These are phyloP conservation scores for Oncorhynchus keta DNA, from an alignment of 2,113 vertebrate species.

Conservation along the genomic window DNA sequence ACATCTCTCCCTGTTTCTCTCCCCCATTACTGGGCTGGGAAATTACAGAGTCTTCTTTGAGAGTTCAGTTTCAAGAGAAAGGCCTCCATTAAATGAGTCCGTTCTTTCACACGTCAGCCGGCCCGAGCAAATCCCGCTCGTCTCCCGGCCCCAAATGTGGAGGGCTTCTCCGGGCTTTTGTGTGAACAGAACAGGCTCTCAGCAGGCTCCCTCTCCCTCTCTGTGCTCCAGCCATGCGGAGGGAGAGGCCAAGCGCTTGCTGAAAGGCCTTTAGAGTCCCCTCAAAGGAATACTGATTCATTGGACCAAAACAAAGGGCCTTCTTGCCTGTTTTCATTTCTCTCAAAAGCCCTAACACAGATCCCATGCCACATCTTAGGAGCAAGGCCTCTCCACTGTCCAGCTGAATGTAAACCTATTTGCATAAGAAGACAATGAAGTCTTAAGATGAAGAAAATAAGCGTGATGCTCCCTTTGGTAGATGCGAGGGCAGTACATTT, in stretches of 20 bases:
- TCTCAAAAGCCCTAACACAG: slow-evolving; percentile 62
- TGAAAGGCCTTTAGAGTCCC: slow-evolving; percentile 57
- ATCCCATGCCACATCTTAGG: slow-evolving; percentile 60
- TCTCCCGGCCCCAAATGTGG: slow-evolving; percentile 45
- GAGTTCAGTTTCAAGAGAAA: background rate
- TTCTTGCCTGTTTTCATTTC: slow-evolving; percentile 67
- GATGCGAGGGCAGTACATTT: slow-evolving; percentile 39
- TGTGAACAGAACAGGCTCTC: slow-evolving; percentile 64
- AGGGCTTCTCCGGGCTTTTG: slow-evolving; percentile 64
- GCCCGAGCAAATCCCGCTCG: slow-evolving; percentile 55
- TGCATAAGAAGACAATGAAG: slow-evolving; percentile 68
- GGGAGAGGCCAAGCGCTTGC: slow-evolving; percentile 39
- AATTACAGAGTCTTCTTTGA: slow-evolving; percentile 54
- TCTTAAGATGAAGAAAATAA: slow-evolving; percentile 50
- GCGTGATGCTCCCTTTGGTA: slow-evolving; percentile 56
- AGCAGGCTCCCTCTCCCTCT: slow-evolving; percentile 58
- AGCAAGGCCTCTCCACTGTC: slow-evolving; percentile 12
- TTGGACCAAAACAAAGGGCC: slow-evolving; percentile 70
- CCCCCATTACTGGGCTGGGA: slow-evolving; percentile 41
- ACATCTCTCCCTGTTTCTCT: slow-evolving; percentile 27
- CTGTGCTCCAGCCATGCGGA: slow-evolving; percentile 52
- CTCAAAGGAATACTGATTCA: slow-evolving; percentile 74
- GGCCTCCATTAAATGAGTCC: slow-evolving; percentile 1
- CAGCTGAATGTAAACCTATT: slow-evolving; percentile 63
- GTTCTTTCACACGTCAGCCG: slow-evolving; percentile 62